phyloP scores from a whole-genome alignment of 2,888 invertebrate genomes.

The Embidobia sp. region DNA sequence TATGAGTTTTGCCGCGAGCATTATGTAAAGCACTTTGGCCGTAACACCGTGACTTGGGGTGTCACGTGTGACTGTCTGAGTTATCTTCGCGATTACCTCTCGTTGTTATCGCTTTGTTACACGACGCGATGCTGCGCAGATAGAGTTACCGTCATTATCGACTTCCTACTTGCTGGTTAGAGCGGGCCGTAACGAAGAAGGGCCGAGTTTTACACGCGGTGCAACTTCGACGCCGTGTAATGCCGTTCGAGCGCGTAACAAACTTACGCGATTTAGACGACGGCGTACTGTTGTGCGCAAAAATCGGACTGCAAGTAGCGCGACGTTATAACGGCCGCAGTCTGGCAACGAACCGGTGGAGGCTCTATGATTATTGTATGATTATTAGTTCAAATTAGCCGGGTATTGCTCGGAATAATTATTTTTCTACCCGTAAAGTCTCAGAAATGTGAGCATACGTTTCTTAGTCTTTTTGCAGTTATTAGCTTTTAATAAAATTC shows the following conservation, averaged over 20 bases:
- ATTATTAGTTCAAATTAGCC: too few species aligned
- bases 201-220: slow-evolving; percentile 22
- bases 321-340: too few species aligned
- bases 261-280: slow-evolving; percentile 30
- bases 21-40: slow-evolving; percentile 50
- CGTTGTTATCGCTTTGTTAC: slow-evolving; percentile 57
- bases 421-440: too few species aligned
- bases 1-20: slow-evolving; percentile 42
- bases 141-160: slow-evolving; percentile 43
- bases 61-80: slow-evolving; percentile 37
- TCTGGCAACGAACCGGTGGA: too few species aligned
- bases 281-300: background rate
- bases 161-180: slow-evolving; percentile 6
- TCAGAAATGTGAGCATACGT: too few species aligned
- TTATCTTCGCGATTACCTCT: slow-evolving; percentile 54
- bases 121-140: slow-evolving; percentile 32
- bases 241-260: slow-evolving; percentile 18
- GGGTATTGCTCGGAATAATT: too few species aligned
- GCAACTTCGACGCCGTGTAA: slow-evolving; percentile 14
- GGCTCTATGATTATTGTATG: too few species aligned
- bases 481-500: too few species aligned
- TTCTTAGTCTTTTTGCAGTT: too few species aligned
- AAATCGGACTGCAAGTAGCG: background rate
- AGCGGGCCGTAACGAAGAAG: background rate
- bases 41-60: slow-evolving; percentile 22